A percentile compares a stretch with the other conserved stretches of the same genome.
Conservation (phyloP, 2,888 invertebrate species). For the Adelognathus sp. region DNA sequence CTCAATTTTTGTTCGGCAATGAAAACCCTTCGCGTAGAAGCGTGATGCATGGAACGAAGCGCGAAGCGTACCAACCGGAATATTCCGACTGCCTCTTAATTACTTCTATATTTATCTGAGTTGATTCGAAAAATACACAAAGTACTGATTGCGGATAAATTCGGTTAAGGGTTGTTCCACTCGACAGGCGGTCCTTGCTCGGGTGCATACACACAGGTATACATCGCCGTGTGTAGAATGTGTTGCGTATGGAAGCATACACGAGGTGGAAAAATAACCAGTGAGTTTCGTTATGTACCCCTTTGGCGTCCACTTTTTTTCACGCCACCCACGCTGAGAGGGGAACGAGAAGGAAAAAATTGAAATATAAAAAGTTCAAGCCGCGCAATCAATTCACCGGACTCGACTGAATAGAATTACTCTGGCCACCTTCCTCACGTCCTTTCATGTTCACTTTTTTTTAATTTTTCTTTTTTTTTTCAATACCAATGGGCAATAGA, state of each 20-base stretch:
- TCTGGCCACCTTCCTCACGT: constrained; percentile 12
- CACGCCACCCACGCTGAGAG: not conserved
- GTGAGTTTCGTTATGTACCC: constrained; percentile 23
- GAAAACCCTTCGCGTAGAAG: not conserved
- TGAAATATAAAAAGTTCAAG: constrained; percentile 34
- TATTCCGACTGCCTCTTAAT: not conserved
- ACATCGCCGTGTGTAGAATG: not conserved
- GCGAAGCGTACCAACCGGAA: not conserved
- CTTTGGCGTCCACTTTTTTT: not conserved
- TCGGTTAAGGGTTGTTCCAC: constrained; percentile 31
- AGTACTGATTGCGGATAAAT: constrained; percentile 61
- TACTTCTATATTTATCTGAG: constrained; percentile 38
- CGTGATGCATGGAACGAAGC: not conserved
- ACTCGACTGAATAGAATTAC: constrained; percentile 36
- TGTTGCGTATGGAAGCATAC: not conserved
- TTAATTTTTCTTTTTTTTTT: constrained; percentile 3
- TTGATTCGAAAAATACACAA: constrained; percentile 63
- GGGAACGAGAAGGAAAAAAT: constrained; percentile 1
- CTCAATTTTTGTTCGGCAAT: not conserved
- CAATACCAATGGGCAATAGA: not conserved
- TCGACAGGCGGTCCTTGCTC: not conserved
- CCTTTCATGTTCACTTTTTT: constrained; percentile 21
- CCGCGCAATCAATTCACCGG: constrained; percentile 46
- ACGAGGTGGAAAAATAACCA: not conserved
- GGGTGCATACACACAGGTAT: not conserved